phyloP scores from a whole-genome alignment of 2,113 vertebrate species.

The Pampusana beccarii region DNA sequence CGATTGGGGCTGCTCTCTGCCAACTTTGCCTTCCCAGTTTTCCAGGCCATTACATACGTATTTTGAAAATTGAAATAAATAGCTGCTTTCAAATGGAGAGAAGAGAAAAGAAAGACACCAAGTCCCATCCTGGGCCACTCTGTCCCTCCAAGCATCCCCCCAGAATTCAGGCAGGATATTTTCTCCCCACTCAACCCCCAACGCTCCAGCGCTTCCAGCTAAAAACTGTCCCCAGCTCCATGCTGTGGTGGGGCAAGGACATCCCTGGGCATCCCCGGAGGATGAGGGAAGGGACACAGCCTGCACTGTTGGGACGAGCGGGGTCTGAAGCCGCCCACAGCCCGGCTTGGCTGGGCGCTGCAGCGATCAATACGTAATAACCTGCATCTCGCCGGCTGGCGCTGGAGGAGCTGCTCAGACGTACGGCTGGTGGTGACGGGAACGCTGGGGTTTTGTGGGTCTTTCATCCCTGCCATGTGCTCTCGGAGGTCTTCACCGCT shows the following conservation, averaged over 20 bases:
- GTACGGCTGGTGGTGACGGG: accelerated
- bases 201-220: accelerated
- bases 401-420: not conserved
- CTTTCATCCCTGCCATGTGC: accelerated
- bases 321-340: accelerated
- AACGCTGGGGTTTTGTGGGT: accelerated
- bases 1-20: not conserved
- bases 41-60: accelerated
- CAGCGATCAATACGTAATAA: accelerated
- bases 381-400: accelerated
- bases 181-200: accelerated
- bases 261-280: accelerated
- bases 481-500: not conserved
- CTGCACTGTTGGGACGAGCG: accelerated
- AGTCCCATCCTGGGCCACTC: not conserved
- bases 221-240: not conserved
- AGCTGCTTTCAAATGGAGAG: not conserved
- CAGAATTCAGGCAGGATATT: accelerated
- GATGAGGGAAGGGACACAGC: not conserved
- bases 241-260: not conserved
- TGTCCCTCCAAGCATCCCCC: not conserved
- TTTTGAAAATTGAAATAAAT: not conserved
- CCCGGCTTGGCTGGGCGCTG: accelerated
- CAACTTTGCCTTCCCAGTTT: not conserved
- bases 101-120: no score